Conservation (phyloP, 2,888 invertebrate genomes). For the Heterodera filipjevi region DNA sequence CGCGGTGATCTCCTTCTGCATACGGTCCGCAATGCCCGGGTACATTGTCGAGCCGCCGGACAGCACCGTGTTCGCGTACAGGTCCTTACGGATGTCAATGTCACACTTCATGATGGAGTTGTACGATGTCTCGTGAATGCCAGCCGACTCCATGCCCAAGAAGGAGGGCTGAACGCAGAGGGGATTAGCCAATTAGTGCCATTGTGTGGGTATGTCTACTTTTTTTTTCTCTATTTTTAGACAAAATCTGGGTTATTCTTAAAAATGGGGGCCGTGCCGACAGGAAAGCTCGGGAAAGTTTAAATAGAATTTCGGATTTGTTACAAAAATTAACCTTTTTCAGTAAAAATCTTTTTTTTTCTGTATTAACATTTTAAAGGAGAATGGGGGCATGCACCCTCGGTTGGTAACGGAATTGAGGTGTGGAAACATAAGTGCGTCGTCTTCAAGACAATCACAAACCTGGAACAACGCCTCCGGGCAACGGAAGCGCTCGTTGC, state of each 20-base stretch:
- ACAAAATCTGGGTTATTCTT: too few relatives aligned
- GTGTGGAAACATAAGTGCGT: too few relatives aligned
- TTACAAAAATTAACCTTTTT: too few relatives aligned
- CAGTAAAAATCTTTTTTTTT: too few relatives aligned
- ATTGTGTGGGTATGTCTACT: too few relatives aligned
- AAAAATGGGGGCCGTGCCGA: too few relatives aligned
- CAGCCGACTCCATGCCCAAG: conserved; percentile 72
- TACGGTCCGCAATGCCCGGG: conserved; percentile 93
- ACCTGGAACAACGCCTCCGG: conserved; percentile 84
- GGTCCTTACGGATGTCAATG: conserved; percentile 79
- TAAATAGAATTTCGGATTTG: too few relatives aligned
- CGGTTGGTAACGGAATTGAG: too few relatives aligned
- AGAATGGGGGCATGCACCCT: too few relatives aligned
- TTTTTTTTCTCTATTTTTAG: too few relatives aligned
- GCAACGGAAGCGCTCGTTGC: conserved; percentile 79
- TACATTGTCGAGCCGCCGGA: conserved; percentile 78
- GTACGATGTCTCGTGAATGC: conserved; percentile 72
- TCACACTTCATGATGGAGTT: conserved; percentile 94
- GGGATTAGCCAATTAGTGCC: not conserved
- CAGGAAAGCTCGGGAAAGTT: too few relatives aligned
- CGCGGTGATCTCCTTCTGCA: conserved; percentile 69
- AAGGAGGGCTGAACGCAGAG: conserved; percentile 80
- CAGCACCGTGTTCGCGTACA: conserved; percentile 75
- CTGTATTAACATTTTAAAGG: too few relatives aligned
- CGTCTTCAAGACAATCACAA: not conserved